These are phyloP conservation scores for Anhinga anhinga DNA, from an alignment of 2,113 vertebrate genomes.

Conservation along the genomic window DNA sequence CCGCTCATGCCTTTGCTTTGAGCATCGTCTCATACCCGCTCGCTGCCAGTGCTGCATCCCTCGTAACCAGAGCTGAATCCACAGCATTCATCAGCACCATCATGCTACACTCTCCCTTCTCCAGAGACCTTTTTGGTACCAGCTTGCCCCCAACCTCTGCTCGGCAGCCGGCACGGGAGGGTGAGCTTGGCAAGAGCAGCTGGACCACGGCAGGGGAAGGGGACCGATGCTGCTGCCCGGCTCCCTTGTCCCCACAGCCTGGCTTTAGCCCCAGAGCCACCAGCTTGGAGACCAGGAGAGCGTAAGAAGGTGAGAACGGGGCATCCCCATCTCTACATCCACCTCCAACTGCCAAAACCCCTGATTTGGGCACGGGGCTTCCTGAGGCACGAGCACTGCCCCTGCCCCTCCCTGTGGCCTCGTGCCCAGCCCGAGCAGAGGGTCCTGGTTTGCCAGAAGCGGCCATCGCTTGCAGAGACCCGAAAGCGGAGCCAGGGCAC, in stretches of 20 bases:
- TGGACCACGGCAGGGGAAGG: accelerated
- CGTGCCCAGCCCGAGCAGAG: neutral
- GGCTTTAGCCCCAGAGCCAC: neutral
- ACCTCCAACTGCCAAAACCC: neutral
- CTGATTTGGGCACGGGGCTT: neutral
- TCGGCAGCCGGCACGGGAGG: accelerated
- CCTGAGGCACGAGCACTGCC: neutral
- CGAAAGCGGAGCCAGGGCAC: neutral
- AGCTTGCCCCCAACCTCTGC: neutral
- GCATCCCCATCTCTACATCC: neutral
- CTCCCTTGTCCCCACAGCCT: neutral
- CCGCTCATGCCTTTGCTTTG: neutral
- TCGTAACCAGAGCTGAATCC: neutral
- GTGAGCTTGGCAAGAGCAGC: neutral
- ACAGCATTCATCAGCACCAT: accelerated
- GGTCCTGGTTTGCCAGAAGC: accelerated
- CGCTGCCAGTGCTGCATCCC: neutral
- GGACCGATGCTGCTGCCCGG: neutral
- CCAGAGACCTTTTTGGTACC: neutral
- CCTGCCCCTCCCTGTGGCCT: neutral
- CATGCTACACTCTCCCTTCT: neutral
- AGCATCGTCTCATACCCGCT: accelerated
- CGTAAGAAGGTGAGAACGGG: accelerated
- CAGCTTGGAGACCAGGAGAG: neutral
- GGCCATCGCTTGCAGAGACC: neutral